Evolutionary conservation across 1,140 invertebrate genomes (phyloP).

Genomic region (Condylostylus longicornis): DNA sequence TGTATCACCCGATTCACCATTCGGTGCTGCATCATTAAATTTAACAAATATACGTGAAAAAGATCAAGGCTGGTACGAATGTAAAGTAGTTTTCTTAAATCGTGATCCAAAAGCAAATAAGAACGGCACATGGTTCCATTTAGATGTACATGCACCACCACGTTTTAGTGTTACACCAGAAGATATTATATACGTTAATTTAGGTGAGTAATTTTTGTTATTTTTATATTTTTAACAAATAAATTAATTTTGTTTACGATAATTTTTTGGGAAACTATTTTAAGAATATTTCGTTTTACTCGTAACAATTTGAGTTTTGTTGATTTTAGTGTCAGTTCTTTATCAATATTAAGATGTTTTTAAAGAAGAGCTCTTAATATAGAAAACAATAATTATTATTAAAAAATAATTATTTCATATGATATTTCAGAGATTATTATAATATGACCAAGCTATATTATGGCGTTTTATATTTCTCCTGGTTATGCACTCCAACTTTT

Average conservation of each 20-base stretch:
- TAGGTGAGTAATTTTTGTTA: constrained; percentile 36
- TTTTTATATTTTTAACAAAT: neutral
- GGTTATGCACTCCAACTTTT: too few species aligned
- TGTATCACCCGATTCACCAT: constrained; percentile 70
- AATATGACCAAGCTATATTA: too few species aligned
- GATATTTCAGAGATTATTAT: too few species aligned
- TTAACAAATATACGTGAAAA: constrained; percentile 79
- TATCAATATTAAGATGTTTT: too few species aligned
- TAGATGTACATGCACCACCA: constrained; percentile 88
- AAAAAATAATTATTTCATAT: too few species aligned
- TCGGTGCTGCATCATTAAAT: constrained; percentile 82
- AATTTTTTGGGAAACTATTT: neutral
- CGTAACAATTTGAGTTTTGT: too few species aligned
- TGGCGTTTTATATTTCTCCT: too few species aligned
- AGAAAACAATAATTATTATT: too few species aligned
- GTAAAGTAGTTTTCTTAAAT: constrained; percentile 90
- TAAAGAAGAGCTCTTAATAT: too few species aligned
- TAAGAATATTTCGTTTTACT: too few species aligned
- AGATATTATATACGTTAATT: constrained; percentile 88
- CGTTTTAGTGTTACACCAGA: constrained; percentile 82
- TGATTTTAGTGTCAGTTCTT: too few species aligned
- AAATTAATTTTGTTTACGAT: neutral
- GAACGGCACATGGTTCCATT: constrained; percentile 91
- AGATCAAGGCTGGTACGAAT: constrained; percentile 96
- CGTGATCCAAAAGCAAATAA: constrained; percentile 74